Conservation (phyloP, 2,797 vertebrate species). For the Malacoraja senta region DNA sequence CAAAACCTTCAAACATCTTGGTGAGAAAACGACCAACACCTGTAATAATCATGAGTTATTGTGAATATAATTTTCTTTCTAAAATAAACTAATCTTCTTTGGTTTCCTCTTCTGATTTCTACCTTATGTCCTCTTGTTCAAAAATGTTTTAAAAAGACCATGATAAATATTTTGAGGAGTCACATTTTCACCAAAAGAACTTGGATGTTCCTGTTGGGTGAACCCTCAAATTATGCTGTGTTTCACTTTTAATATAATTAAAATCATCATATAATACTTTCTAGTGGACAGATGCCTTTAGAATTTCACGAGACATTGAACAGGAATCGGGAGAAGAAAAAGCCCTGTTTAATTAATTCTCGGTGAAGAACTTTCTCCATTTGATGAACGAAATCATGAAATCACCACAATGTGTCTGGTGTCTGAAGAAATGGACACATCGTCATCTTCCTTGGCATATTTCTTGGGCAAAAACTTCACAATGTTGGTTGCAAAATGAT, state of each 20-base stretch:
- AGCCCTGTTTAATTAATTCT: not conserved
- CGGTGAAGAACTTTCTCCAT: not conserved
- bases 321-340: not conserved
- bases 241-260: not conserved
- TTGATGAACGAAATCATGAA: slow-evolving; percentile 36
- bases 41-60: not conserved
- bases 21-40: not conserved
- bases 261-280: not conserved
- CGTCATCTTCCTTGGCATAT: slow-evolving; percentile 43
- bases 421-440: slow-evolving; percentile 57
- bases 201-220: not conserved
- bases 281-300: not conserved
- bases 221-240: not conserved
- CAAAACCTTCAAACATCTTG: not conserved
- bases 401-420: slow-evolving; percentile 84
- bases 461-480: slow-evolving; percentile 64
- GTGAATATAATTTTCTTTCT: not conserved
- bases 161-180: not conserved
- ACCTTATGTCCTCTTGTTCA: not conserved
- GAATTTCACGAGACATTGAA: not conserved
- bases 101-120: not conserved
- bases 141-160: not conserved
- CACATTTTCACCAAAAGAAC: not conserved
- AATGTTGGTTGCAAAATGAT: slow-evolving; percentile 67
- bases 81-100: not conserved